A percentile compares a stretch with the other conserved stretches of the same genome.
phyloP scores from a whole-genome alignment of 2,888 invertebrate genomes.

The Belgica antarctica region DNA sequence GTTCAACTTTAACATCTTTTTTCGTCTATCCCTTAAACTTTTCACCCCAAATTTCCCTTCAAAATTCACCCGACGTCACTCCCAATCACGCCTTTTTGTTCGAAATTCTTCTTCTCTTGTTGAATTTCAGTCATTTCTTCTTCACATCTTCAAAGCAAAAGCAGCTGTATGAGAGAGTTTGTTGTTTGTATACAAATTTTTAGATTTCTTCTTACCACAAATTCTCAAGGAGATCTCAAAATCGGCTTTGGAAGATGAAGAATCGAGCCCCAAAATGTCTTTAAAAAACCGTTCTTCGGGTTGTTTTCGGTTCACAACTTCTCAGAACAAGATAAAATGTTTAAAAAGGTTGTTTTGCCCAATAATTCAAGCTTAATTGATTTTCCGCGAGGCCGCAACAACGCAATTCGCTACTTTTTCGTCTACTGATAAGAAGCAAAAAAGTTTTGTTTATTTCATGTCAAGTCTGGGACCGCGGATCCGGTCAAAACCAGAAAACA shows the following conservation, averaged over 20 bases:
- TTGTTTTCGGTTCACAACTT: too few relatives aligned
- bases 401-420: background rate
- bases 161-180: background rate
- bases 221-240: background rate
- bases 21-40: too few relatives aligned
- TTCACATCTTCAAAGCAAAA: background rate
- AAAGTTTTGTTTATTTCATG: background rate
- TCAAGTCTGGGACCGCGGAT: background rate
- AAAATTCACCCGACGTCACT: too few relatives aligned
- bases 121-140: background rate
- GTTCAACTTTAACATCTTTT: too few relatives aligned
- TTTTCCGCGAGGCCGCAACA: background rate
- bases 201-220: slow-evolving; percentile 3
- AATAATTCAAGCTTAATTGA: background rate
- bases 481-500: background rate
- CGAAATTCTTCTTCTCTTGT: too few relatives aligned
- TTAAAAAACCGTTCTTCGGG: too few relatives aligned
- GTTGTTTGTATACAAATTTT: background rate
- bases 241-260: background rate
- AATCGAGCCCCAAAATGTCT: too few relatives aligned
- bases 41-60: too few relatives aligned
- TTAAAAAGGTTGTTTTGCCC: background rate
- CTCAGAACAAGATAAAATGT: too few relatives aligned
- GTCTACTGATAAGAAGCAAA: background rate
- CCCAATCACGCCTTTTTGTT: too few relatives aligned